Percentiles rank a stretch among this genome's conserved stretches.
Evolutionary conservation across 2,113 vertebrate genomes (phyloP).

Genomic region (Anguilla japonica): DNA sequence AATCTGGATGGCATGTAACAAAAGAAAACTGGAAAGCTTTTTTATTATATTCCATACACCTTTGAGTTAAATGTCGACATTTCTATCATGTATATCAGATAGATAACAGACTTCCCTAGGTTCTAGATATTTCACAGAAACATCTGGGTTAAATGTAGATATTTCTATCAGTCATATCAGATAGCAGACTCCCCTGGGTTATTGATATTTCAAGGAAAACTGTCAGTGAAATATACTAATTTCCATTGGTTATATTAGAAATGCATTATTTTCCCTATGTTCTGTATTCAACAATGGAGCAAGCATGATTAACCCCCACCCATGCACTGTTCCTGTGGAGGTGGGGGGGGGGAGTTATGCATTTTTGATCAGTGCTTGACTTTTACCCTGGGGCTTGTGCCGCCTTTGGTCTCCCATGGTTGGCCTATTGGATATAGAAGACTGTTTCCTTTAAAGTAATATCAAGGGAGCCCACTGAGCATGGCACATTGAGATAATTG

Average conservation of each 20-base stretch:
- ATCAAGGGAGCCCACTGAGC: slow-evolving; percentile 13
- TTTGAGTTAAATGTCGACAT: background rate
- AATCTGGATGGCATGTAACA: background rate
- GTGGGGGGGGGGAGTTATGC: background rate
- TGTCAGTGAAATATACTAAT: no score
- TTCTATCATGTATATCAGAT: background rate
- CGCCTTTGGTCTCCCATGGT: background rate
- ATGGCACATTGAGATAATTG: background rate
- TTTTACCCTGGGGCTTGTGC: background rate
- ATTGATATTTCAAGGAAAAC: no score
- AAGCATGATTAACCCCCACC: background rate
- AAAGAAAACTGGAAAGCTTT: background rate
- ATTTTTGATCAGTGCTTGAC: slow-evolving; percentile 8
- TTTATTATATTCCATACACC: background rate
- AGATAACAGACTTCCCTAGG: no score
- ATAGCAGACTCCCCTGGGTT: no score
- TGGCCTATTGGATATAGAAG: background rate
- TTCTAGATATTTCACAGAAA: background rate
- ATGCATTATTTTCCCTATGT: background rate
- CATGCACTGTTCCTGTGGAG: background rate
- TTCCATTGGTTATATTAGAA: no score
- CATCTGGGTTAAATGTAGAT: background rate
- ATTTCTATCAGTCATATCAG: background rate
- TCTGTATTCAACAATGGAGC: background rate
- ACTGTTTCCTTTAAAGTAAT: slow-evolving; percentile 9